phyloP scores from a whole-genome alignment of 2,888 invertebrate species.

The Agrenia bidenticulata region DNA sequence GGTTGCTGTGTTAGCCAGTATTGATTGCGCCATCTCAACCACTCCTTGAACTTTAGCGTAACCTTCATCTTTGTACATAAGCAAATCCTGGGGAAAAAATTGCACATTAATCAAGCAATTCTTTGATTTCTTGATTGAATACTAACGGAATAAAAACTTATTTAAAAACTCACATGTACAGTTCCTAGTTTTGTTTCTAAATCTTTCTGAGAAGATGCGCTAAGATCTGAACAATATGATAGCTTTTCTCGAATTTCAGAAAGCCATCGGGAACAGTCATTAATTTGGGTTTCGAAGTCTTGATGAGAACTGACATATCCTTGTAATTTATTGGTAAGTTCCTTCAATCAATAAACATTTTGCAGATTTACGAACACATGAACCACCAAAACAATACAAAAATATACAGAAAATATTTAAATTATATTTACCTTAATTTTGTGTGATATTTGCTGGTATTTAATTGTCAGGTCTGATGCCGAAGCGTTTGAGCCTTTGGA shows the following conservation, averaged over 20 bases:
- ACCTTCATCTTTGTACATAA: slow-evolving; percentile 90
- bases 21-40: slow-evolving; percentile 87
- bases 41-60: slow-evolving; percentile 82
- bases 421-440: slow-evolving; percentile 69
- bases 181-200: slow-evolving; percentile 79
- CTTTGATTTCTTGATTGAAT: no score
- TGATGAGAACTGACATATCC: slow-evolving; percentile 84
- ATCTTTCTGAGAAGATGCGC: slow-evolving; percentile 79
- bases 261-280: slow-evolving; percentile 81
- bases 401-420: no score
- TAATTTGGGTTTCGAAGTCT: slow-evolving; percentile 78
- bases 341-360: slow-evolving; percentile 59
- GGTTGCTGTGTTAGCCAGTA: slow-evolving; percentile 88
- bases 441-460: slow-evolving; percentile 85
- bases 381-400: no score
- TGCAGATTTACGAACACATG: neutral
- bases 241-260: slow-evolving; percentile 78
- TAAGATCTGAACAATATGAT: slow-evolving; percentile 81
- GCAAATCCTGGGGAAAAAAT: slow-evolving; percentile 65
- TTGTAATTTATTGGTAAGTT: slow-evolving; percentile 86
- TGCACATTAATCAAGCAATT: neutral
- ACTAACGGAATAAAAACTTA: neutral
- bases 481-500: slow-evolving; percentile 66
- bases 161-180: slow-evolving; percentile 59
- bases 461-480: slow-evolving; percentile 84